Base-by-base conservation (phyloP, 2,113 vertebrate species). In the Sturnus vulgaris region DNA sequence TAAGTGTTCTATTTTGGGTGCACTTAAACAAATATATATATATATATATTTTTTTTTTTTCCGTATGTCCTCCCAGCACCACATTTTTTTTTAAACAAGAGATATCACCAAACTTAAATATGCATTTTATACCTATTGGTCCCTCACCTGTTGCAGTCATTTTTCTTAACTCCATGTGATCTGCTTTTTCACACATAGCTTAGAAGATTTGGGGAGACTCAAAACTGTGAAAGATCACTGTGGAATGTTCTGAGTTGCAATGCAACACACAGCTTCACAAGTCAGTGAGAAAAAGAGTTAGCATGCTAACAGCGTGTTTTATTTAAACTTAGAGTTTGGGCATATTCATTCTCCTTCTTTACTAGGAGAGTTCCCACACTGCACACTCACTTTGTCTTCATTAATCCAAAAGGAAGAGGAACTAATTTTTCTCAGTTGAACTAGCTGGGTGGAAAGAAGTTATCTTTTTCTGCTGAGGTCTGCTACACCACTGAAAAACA, bases 361-460 rank as follows among this genome's bases (percentile, higher is more conserved):
- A 22, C 35, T 57, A 20, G 15, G 11, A 63, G 23, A 30, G 20
- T 7, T 90, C 42, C 24, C 24, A 71, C 60, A 63, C 14, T 52
- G 44, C 23, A 47, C 19, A 9, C 14, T 73, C 39, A 25, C 8
- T 40, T 70, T 44, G 15, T 17, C 27, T 56, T 84, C 35, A 70
- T 66, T 89, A 83, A 66, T 73, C 16, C 13, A 55, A 47, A 90
- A 49, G 42, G 42, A 91, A 89, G 35, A 40, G 21, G 20, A 69
- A 42, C 3, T 10, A 27, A 3, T 82, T 66, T 59, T 84, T 92
- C 76, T 24, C 15, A 60, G 3, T 71, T 79, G 35, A 83, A 31
- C 2, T 27, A 9, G 10, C 19, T 49, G 4, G 10, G 3, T 10
- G 2, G 1, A 2, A 7, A 40, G 6, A 28, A 4, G 2, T 4